Evolutionary conservation across 1,140 invertebrate species (phyloP).

Genomic region (Pararge aegeria): DNA sequence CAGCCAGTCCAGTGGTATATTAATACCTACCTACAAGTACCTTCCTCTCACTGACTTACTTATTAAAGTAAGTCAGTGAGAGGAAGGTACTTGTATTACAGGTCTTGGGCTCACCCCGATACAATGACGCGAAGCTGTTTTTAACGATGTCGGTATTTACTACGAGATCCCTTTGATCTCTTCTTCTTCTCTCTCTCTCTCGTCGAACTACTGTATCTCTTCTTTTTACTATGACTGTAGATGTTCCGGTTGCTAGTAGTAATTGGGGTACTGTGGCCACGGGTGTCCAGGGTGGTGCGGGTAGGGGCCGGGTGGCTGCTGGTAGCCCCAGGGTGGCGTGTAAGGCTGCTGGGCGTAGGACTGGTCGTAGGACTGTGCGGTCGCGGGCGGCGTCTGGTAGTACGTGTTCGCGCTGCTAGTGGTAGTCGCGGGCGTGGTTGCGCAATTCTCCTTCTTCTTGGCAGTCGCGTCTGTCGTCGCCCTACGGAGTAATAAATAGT

Average conservation of each 20-base stretch:
- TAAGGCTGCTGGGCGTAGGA: conserved; percentile 67
- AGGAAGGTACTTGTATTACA: no score
- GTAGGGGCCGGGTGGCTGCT: conserved; percentile 66
- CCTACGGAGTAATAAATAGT: conserved; percentile 18
- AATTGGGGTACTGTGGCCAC: conserved; percentile 70
- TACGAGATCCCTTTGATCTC: no score
- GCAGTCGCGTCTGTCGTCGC: conserved; percentile 26
- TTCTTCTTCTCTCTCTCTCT: no score
- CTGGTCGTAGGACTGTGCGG: conserved; percentile 61
- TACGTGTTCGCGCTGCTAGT: conserved; percentile 42
- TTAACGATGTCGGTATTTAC: no score
- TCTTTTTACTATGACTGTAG: background rate
- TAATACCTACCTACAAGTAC: no score
- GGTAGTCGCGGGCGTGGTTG: conserved; percentile 28
- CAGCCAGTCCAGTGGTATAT: no score
- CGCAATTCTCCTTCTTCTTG: conserved; percentile 59
- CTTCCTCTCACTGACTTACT: no score
- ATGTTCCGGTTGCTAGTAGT: conserved; percentile 44
- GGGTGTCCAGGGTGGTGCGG: conserved; percentile 66
- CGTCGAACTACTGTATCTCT: no score
- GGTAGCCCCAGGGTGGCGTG: conserved; percentile 70
- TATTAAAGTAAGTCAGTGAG: no score
- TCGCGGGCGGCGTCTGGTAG: conserved; percentile 51
- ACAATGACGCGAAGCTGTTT: no score
- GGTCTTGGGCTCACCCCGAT: no score